phyloP scores from a whole-genome alignment of 1,140 invertebrate species.

The Drosophila miranda region DNA sequence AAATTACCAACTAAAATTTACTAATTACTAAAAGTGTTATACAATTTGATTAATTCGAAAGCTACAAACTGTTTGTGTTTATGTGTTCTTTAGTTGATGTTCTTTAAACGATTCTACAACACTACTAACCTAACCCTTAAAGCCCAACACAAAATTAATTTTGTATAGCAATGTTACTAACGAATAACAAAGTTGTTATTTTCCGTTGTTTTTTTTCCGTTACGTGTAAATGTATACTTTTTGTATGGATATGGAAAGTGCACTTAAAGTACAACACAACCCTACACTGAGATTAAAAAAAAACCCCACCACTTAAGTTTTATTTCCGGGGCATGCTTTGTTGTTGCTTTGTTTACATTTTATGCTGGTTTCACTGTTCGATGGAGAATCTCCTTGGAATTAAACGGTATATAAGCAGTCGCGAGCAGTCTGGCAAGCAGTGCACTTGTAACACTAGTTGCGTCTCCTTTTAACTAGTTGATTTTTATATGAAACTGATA shows the following conservation, averaged over 20 bases:
- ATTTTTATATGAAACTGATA: too few relatives aligned
- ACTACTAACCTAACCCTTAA: conserved; percentile 24
- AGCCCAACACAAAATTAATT: conserved; percentile 42
- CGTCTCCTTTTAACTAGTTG: background rate
- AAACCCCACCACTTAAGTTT: conserved; percentile 21
- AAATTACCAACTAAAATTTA: conserved; percentile 57
- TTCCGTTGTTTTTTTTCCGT: conserved; percentile 25
- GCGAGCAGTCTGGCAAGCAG: too few relatives aligned
- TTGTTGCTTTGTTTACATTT: too few relatives aligned
- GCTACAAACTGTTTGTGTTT: conserved; percentile 52
- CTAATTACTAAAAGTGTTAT: conserved; percentile 60
- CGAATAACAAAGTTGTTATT: conserved; percentile 31
- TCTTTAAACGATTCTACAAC: conserved; percentile 19
- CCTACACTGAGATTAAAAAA: conserved; percentile 29
- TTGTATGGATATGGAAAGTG: conserved; percentile 44
- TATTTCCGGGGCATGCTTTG: background rate
- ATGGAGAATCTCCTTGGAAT: too few relatives aligned
- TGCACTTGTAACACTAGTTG: background rate
- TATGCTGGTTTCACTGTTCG: too few relatives aligned
- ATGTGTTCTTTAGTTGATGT: conserved; percentile 69
- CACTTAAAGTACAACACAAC: conserved; percentile 34
- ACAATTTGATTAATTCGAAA: conserved; percentile 58
- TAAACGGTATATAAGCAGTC: too few relatives aligned
- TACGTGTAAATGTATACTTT: conserved; percentile 59
- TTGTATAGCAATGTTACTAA: conserved; percentile 60